These are phyloP conservation scores for Chaetops frenatus DNA, from an alignment of 2,113 vertebrate species.

Conservation along the genomic window DNA sequence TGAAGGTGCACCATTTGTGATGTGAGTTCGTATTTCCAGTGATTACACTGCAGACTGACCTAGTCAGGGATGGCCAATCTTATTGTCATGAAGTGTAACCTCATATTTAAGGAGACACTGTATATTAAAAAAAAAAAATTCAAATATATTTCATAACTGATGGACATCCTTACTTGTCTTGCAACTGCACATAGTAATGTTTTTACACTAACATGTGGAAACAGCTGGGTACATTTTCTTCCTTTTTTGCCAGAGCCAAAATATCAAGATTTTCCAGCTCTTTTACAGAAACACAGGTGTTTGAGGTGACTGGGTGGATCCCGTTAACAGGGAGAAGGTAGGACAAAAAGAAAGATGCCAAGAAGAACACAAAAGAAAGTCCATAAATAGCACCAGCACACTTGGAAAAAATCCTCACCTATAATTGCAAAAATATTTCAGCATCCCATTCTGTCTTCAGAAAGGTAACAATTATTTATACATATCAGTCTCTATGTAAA, in stretches of 20 bases:
- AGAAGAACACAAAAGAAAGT: neutral
- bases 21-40: neutral
- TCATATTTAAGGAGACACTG: neutral
- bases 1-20: neutral
- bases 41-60: neutral
- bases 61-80: neutral
- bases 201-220: neutral
- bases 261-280: neutral
- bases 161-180: neutral
- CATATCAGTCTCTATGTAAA: constrained; percentile 36
- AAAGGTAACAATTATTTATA: constrained; percentile 54
- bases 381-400: neutral
- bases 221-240: neutral
- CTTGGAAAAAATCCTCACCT: neutral
- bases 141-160: neutral
- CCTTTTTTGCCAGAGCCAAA: neutral
- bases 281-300: neutral
- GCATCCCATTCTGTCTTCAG: neutral
- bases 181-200: neutral
- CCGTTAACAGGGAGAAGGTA: neutral
- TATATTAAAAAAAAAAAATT: neutral
- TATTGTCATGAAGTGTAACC: neutral
- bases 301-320: neutral
- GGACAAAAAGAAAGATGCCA: neutral
- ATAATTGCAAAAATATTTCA: constrained; percentile 8